phyloP scores from a whole-genome alignment of 92 coral and sea anemone species.

The Galaxea fascicularis region DNA sequence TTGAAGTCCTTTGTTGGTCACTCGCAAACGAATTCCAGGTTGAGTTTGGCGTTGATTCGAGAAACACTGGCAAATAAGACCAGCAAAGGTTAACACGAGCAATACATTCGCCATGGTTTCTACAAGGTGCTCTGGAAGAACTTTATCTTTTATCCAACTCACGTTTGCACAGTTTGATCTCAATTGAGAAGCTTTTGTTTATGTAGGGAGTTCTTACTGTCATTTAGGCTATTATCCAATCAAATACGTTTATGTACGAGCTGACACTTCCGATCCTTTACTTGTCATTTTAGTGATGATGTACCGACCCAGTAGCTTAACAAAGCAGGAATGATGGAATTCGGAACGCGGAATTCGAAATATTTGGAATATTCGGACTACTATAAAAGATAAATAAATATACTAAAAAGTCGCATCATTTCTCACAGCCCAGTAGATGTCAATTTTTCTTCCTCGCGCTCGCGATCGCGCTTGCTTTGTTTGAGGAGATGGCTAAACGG shows the following conservation, averaged over 20 bases:
- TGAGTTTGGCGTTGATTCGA: background rate
- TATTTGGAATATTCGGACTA: too few species aligned
- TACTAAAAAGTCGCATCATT: too few species aligned
- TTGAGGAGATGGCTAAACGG: too few species aligned
- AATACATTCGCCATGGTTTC: background rate
- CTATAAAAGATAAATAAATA: too few species aligned
- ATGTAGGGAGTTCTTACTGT: background rate
- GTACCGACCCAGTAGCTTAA: too few species aligned
- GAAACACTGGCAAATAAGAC: background rate
- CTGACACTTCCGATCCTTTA: conserved; percentile 24
- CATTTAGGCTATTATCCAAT: conserved; percentile 9
- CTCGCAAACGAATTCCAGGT: conserved; percentile 87
- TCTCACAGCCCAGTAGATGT: too few species aligned
- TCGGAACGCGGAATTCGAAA: too few species aligned
- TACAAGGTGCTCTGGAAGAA: background rate
- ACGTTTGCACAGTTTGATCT: background rate
- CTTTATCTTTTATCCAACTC: background rate
- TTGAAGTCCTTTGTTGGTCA: conserved; percentile 83
- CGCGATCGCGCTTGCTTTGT: too few species aligned
- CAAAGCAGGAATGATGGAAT: too few species aligned
- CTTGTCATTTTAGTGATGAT: background rate
- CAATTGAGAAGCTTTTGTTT: background rate
- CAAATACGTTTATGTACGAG: background rate
- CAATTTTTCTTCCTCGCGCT: too few species aligned
- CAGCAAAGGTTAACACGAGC: background rate